Conservation (phyloP, 2,113 vertebrate genomes). For the Takifugu flavidus region DNA sequence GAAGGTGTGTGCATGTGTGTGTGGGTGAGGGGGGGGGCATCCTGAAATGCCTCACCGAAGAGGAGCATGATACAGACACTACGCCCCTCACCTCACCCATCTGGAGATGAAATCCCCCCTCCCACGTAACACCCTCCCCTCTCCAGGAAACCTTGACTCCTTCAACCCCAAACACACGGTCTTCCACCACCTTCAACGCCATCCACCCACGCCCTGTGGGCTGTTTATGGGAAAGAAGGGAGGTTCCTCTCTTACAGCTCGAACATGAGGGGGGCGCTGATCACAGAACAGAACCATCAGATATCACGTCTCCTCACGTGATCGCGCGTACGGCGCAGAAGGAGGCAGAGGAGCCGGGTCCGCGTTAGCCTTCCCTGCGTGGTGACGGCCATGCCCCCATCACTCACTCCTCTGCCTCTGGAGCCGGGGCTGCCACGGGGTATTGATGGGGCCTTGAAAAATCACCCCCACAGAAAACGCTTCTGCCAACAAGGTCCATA, state of each 20-base stretch:
- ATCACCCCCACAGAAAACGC: conserved; percentile 50
- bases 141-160: conserved; percentile 60
- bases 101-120: conserved; percentile 69
- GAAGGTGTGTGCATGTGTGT: conserved; percentile 3
- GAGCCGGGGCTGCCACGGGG: conserved; percentile 52
- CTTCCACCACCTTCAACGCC: conserved; percentile 26
- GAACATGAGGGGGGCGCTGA: conserved; percentile 13
- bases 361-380: conserved; percentile 42
- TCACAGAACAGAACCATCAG: not conserved
- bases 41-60: conserved; percentile 43
- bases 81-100: conserved; percentile 44
- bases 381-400: conserved; percentile 51
- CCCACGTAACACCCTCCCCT: conserved; percentile 58
- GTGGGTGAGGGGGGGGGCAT: conserved; percentile 31
- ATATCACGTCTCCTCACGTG: conserved; percentile 29
- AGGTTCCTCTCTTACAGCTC: conserved; percentile 45
- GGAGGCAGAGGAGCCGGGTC: conserved; percentile 20
- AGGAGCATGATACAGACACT: conserved; percentile 46
- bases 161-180: conserved; percentile 39
- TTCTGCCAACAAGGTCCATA: conserved; percentile 59
- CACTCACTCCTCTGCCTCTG: conserved; percentile 48
- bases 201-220: conserved; percentile 26
- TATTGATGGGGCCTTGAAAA: conserved; percentile 66
- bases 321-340: conserved; percentile 41
- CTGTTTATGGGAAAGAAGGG: conserved; percentile 26